phyloP scores from a whole-genome alignment of 2,888 invertebrate genomes.

The Uropetala carovei region DNA sequence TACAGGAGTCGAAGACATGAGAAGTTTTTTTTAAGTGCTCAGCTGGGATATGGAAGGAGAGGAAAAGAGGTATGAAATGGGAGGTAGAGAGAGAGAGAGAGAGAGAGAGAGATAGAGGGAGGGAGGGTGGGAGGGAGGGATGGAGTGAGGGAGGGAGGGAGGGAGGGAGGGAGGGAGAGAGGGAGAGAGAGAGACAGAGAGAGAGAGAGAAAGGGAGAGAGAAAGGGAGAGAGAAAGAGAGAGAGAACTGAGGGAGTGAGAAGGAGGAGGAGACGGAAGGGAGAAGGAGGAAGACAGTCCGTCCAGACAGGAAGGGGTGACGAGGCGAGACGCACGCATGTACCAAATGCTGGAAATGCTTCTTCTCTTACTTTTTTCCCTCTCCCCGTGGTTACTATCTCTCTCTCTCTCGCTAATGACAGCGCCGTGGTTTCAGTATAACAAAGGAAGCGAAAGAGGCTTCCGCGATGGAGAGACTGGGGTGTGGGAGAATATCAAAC shows the following conservation, averaged over 20 bases:
- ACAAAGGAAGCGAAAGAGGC: background rate
- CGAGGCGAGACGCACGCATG: constrained; percentile 33
- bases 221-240: background rate
- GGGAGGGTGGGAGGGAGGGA: background rate
- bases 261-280: background rate
- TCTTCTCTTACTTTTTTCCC: background rate
- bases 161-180: background rate
- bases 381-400: background rate
- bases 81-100: background rate
- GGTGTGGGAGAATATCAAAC: too few relatives aligned
- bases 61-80: background rate
- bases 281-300: background rate
- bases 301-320: background rate
- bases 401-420: constrained; percentile 6
- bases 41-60: background rate
- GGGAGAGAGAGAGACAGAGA: background rate
- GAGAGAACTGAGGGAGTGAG: background rate
- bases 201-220: background rate
- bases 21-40: constrained; percentile 16
- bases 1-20: background rate
- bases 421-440: background rate
- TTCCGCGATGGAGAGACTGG: too few relatives aligned
- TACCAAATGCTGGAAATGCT: constrained; percentile 26
- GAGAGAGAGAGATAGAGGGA: background rate
- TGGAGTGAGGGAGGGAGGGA: background rate